These are phyloP conservation scores for Gambelia wislizenii DNA, from an alignment of 2,797 vertebrate species.

Conservation along the genomic window DNA sequence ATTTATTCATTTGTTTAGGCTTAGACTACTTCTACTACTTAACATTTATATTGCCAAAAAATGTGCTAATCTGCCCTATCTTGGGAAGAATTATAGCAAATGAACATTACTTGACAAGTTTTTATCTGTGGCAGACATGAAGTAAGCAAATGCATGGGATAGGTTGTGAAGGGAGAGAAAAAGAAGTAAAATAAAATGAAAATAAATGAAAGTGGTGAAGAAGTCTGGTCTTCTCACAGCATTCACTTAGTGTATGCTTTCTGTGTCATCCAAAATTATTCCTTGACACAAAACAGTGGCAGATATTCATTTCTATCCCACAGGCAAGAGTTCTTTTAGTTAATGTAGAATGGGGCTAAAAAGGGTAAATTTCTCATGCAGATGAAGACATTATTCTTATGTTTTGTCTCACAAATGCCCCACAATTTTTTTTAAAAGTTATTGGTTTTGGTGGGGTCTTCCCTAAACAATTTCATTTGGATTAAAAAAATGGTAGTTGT, in stretches of 20 bases:
- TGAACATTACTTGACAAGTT: background rate
- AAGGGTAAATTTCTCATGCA: background rate
- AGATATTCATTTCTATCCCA: background rate
- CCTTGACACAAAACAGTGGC: background rate
- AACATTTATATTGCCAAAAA: conserved; percentile 22
- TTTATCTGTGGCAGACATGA: background rate
- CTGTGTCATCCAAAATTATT: background rate
- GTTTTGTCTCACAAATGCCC: background rate
- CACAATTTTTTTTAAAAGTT: too few species aligned
- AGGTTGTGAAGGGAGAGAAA: background rate
- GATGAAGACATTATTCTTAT: too few species aligned
- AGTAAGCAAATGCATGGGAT: background rate
- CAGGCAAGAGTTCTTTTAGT: background rate
- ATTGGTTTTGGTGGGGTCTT: too few species aligned
- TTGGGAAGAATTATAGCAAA: background rate
- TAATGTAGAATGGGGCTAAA: background rate
- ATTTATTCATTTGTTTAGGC: conserved; percentile 14
- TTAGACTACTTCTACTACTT: background rate
- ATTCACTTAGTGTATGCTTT: background rate
- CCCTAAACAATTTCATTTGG: background rate
- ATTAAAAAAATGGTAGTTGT: background rate
- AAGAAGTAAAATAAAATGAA: background rate
- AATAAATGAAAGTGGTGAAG: background rate
- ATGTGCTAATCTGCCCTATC: background rate
- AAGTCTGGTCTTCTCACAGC: background rate